A percentile compares a stretch with the other conserved stretches of the same genome.
These are phyloP conservation scores for Frankliniella fusca DNA, from an alignment of 2,888 invertebrate species.

Conservation along the genomic window DNA sequence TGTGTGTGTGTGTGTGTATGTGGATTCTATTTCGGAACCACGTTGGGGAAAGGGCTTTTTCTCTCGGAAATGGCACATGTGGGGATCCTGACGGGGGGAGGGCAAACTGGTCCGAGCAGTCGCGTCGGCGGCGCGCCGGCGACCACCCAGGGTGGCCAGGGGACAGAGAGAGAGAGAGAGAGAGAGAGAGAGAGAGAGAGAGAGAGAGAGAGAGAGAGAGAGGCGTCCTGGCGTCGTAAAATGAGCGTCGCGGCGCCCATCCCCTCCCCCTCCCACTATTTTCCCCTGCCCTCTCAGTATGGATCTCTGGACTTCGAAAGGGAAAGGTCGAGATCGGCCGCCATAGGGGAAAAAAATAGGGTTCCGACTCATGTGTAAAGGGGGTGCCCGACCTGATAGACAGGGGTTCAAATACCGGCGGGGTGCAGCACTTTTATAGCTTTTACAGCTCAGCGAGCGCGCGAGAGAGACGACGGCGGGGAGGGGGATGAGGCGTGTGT, in stretches of 20 bases:
- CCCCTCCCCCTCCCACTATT: no score
- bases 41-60: conserved; percentile 22
- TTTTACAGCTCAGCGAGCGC: no score
- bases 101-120: background rate
- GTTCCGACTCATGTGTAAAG: background rate
- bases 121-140: background rate
- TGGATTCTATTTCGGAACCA: conserved; percentile 16
- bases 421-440: no score
- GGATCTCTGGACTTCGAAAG: background rate
- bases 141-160: background rate
- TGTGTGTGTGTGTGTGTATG: conserved; percentile 7
- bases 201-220: background rate
- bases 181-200: background rate
- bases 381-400: no score
- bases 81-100: background rate
- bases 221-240: background rate
- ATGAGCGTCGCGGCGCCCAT: background rate
- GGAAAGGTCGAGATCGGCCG: background rate
- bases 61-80: conserved; percentile 26
- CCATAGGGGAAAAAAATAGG: no score
- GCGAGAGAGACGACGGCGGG: no score
- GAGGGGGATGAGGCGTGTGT: background rate
- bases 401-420: no score
- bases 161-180: background rate
- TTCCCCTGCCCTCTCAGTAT: background rate